Evolutionary conservation across 2,113 vertebrate species (phyloP), one percentile per base, ranked within the genome.

Genomic region (Agelaius phoeniceus): DNA sequence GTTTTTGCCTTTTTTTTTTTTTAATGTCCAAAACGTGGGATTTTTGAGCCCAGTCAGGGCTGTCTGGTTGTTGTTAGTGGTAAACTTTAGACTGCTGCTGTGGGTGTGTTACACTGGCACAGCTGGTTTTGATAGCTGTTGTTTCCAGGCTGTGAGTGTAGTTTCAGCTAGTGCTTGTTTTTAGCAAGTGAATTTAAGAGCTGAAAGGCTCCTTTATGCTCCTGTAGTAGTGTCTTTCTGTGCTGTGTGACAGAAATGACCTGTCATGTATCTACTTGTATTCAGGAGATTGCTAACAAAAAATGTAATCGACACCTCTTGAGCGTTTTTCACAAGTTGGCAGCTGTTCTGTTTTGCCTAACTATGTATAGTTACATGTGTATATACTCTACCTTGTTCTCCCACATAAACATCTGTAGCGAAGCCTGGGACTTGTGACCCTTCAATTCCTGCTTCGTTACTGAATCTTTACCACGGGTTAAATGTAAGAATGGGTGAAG

Each of bases 201-300:
- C 44, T 87, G 58, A 83, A 95, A 73, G 58, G 41, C 27, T 90
- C 44, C 44, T 66, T 91, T 58, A n/a, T 82, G 44, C 30, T 85
- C 22, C 58, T 13, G 19, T 28, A 67, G 48, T 74, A 72, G n/a
- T 69, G 49, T 37, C 62, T 78, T 86, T 92, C 19, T 30, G 15
- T 44, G 10, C 12, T 18, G 14, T 41, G 33, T 31, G 52, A 59
- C 22, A 66, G 62, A 92, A 72, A 39, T 22, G 22, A 44, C 31
- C 17, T 79, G 49, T 65, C 1, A 1, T 41, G 31, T 61, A 35
- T 77, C 61, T 41, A 1, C 37, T 68, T 57, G 68, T 90, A 23
- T 65, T 82, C 1, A 2, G 41, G 18, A 8, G 7, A 33, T 72
- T 75, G 35, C 28, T 57, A 79, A 31, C 12, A 49, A 54, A 82